phyloP scores from a whole-genome alignment of 2,888 invertebrate genomes.

The Eupeodes luniger region DNA sequence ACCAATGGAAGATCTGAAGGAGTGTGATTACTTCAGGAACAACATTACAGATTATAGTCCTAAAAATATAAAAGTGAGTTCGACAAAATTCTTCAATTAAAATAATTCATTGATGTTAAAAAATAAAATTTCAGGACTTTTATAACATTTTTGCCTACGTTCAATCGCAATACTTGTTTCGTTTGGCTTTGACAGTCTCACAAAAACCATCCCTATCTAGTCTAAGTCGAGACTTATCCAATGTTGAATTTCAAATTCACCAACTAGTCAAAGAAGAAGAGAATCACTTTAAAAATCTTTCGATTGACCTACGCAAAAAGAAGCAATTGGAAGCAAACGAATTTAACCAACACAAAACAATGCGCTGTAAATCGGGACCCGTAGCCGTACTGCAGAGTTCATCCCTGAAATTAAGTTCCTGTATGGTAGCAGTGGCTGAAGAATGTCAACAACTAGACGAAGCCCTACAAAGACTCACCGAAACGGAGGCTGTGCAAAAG shows the following conservation, averaged over 20 bases:
- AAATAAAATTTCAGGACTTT: constrained; percentile 80
- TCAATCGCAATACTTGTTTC: constrained; percentile 83
- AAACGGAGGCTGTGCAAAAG: constrained; percentile 80
- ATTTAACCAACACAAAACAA: constrained; percentile 79
- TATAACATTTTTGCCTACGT: constrained; percentile 84
- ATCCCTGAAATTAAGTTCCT: constrained; percentile 82
- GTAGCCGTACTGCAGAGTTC: constrained; percentile 82
- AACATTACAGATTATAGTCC: constrained; percentile 83
- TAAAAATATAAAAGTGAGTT: constrained; percentile 82
- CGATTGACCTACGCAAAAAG: constrained; percentile 80
- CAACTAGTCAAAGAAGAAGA: constrained; percentile 82
- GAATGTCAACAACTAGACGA: constrained; percentile 83
- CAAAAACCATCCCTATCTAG: constrained; percentile 81
- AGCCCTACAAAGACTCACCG: constrained; percentile 81
- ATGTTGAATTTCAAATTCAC: constrained; percentile 80
- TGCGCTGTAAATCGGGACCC: constrained; percentile 80
- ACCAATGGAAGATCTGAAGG: constrained; percentile 83
- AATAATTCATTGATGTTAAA: too few species aligned
- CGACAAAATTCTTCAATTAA: too few species aligned
- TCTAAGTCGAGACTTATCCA: constrained; percentile 79
- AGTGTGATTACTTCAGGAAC: constrained; percentile 83
- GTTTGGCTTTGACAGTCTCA: constrained; percentile 82
- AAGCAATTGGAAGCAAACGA: constrained; percentile 80
- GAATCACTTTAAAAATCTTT: constrained; percentile 81
- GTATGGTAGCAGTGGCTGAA: constrained; percentile 83